Base-by-base conservation (phyloP, 2,797 vertebrate species). In the Melanotaenia pygmaea region DNA sequence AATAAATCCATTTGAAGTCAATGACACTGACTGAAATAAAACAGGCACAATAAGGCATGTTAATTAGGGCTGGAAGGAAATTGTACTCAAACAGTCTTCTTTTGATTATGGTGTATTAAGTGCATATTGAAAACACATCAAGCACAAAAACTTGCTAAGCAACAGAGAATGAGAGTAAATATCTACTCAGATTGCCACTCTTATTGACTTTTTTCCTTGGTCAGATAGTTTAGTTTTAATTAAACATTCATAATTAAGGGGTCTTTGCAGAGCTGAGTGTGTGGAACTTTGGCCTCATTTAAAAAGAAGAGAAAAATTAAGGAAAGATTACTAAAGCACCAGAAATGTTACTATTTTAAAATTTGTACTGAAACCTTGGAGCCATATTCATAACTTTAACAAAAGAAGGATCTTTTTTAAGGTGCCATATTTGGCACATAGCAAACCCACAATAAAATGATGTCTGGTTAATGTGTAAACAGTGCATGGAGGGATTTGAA, bases 121-220 rank as follows among this genome's bases (percentile, higher is more conserved):
- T 50, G 51, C 59, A 53, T 54, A 54, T 37, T 43, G n/a, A 66
- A 40, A 43, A 57, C 45, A 60, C 13, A 51, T 66, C 35, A 43
- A 22, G 37, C 0, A 54, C 18, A 34, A 51, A 66, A 59, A 14
- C 54, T 22, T 54, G 51, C 24, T 14, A 16, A 13, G 12, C 51
- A 26, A 13, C 12, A 26, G 5, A 24, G 8, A 6, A 22, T 50
- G n/a, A 9, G n/a, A 22, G 10, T 22, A 50, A 11, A 50, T 22
- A 10, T 22, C 20, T 11, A 9, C 47, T 50, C 47, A 10, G 9
- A 50, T 50, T 50, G n/a, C 10, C n/a, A 50, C 47, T 54, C 26
- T 54, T 54, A 54, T 54, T 54, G 51, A 26, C 51, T 28, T 54
- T 34, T 26, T 14, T 6, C 50, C 50, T 20, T 47, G 45, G n/a